These are phyloP conservation scores for Emydoidea blandingii DNA, from an alignment of 2,797 vertebrate genomes.

Conservation along the genomic window DNA sequence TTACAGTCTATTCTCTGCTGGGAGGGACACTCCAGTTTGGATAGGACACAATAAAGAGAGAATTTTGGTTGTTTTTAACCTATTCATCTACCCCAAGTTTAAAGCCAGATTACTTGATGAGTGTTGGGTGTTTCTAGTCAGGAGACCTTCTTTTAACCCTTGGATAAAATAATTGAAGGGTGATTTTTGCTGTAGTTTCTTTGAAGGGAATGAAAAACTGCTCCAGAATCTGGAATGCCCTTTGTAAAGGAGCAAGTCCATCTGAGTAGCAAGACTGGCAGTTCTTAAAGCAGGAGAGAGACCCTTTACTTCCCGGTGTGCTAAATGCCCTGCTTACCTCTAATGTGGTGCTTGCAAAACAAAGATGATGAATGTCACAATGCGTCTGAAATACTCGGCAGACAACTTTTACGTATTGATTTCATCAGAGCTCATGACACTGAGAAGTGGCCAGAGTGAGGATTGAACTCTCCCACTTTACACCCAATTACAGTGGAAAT, in stretches of 20 bases:
- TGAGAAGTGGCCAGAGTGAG: slow-evolving; percentile 24
- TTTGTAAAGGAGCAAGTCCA: background rate
- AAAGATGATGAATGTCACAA: background rate
- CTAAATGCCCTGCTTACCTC: background rate
- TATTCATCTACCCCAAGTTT: background rate
- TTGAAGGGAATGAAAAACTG: background rate
- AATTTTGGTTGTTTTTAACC: background rate
- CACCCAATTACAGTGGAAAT: slow-evolving; percentile 19
- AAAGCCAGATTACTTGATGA: background rate
- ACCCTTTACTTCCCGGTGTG: background rate
- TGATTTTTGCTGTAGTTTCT: background rate
- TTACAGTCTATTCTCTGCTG: background rate
- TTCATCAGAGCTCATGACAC: slow-evolving; percentile 23
- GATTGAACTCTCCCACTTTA: background rate
- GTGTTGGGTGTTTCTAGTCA: background rate
- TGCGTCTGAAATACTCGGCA: background rate
- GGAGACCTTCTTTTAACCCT: accelerated
- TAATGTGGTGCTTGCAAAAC: background rate
- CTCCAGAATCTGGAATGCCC: too few relatives aligned
- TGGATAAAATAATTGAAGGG: background rate
- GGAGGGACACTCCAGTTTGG: background rate
- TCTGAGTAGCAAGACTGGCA: background rate
- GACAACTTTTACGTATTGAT: background rate
- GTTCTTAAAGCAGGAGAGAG: background rate
- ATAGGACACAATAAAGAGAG: background rate